Evolutionary conservation across 2,113 vertebrate genomes (phyloP).

Genomic region (Coptodon bakossiorum): DNA sequence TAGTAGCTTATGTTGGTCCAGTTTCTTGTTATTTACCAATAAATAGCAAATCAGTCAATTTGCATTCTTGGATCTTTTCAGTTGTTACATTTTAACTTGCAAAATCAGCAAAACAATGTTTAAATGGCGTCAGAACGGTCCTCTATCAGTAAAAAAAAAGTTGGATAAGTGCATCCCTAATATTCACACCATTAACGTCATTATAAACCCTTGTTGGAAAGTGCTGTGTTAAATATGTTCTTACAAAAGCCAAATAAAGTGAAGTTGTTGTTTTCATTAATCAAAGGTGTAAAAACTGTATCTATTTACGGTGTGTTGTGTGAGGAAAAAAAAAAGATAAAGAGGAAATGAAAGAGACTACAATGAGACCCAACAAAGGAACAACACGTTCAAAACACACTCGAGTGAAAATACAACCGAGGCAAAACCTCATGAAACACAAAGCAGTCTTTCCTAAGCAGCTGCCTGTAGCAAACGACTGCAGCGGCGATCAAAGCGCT

Average conservation of each 20-base stretch:
- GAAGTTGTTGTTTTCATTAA: background rate
- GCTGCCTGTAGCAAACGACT: slow-evolving; percentile 14
- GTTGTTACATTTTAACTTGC: background rate
- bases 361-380: background rate
- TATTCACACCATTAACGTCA: background rate
- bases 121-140: background rate
- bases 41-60: background rate
- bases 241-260: background rate
- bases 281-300: background rate
- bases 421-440: slow-evolving; percentile 28
- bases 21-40: background rate
- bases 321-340: background rate
- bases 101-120: background rate
- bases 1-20: background rate
- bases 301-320: background rate
- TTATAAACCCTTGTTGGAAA: background rate
- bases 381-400: background rate
- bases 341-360: background rate
- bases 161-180: background rate
- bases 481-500: slow-evolving; percentile 51
- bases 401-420: slow-evolving; percentile 1
- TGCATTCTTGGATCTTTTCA: background rate
- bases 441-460: slow-evolving; percentile 7
- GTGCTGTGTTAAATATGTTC: background rate
- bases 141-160: background rate